Percentiles rank a stretch among this genome's conserved stretches.
phyloP scores from a whole-genome alignment of 2,113 vertebrate species.

The Corydoras maculifer region DNA sequence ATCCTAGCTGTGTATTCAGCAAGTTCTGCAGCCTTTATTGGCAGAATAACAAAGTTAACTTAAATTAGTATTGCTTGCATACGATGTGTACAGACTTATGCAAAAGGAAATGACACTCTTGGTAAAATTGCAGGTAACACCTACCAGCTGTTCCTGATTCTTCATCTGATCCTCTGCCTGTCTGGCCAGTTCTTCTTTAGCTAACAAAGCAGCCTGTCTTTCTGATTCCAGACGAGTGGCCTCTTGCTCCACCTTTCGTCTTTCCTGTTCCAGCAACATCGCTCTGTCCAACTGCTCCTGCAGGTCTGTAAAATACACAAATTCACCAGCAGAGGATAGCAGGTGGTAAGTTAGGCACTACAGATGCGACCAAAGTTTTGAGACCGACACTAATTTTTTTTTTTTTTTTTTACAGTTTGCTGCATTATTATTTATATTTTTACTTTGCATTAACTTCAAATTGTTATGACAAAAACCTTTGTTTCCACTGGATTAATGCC shows the following conservation, averaged over 20 bases:
- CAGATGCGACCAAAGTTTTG: no score
- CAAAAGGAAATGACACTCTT: no score
- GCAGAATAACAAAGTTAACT: background rate
- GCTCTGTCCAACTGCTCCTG: slow-evolving; percentile 86
- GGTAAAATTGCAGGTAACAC: slow-evolving; percentile 28
- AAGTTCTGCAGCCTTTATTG: slow-evolving; percentile 78
- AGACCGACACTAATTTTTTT: no score
- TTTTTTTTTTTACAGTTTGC: no score
- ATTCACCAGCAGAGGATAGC: slow-evolving; percentile 31
- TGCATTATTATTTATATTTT: no score
- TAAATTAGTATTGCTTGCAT: no score
- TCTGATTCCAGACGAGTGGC: slow-evolving; percentile 86
- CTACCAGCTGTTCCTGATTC: slow-evolving; percentile 94
- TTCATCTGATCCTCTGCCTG: slow-evolving; percentile 86
- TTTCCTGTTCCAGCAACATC: slow-evolving; percentile 81
- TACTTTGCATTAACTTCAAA: no score
- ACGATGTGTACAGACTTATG: no score
- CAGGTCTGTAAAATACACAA: slow-evolving; percentile 68
- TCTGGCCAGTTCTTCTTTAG: slow-evolving; percentile 89
- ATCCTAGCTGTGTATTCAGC: slow-evolving; percentile 81
- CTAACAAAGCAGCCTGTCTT: slow-evolving; percentile 82
- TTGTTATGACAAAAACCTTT: no score
- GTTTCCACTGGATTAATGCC: no score
- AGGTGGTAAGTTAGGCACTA: background rate
- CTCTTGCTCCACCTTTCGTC: slow-evolving; percentile 79